These are phyloP conservation scores for Tetranychus truncatus DNA, from an alignment of 2,888 invertebrate species.

Conservation along the genomic window DNA sequence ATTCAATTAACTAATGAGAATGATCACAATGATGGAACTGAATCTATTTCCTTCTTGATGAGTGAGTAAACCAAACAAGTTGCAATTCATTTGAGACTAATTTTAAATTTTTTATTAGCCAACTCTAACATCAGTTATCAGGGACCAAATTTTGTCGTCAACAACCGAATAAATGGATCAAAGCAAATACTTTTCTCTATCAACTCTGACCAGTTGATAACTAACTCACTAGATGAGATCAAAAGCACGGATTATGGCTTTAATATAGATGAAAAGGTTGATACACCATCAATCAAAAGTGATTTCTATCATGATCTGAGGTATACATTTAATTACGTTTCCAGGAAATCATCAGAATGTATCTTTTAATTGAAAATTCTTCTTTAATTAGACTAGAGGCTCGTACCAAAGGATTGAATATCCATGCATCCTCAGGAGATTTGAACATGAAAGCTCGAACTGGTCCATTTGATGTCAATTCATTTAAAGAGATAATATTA, in stretches of 20 bases:
- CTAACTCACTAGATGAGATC: background rate
- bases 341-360: too few species aligned
- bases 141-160: background rate
- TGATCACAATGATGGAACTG: background rate
- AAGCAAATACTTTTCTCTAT: background rate
- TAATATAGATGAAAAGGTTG: background rate
- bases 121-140: background rate
- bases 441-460: background rate
- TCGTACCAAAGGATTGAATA: background rate
- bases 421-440: background rate
- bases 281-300: background rate
- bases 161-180: background rate
- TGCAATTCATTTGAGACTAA: background rate
- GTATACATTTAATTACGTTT: background rate
- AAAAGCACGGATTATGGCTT: background rate
- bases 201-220: background rate
- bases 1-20: background rate
- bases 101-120: background rate
- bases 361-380: too few species aligned
- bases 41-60: background rate
- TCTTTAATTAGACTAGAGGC: background rate
- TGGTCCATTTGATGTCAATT: background rate
- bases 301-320: background rate
- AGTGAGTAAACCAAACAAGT: background rate
- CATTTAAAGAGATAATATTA: background rate